phyloP scores from a whole-genome alignment of 2,113 vertebrate species.

The Passer montanus region DNA sequence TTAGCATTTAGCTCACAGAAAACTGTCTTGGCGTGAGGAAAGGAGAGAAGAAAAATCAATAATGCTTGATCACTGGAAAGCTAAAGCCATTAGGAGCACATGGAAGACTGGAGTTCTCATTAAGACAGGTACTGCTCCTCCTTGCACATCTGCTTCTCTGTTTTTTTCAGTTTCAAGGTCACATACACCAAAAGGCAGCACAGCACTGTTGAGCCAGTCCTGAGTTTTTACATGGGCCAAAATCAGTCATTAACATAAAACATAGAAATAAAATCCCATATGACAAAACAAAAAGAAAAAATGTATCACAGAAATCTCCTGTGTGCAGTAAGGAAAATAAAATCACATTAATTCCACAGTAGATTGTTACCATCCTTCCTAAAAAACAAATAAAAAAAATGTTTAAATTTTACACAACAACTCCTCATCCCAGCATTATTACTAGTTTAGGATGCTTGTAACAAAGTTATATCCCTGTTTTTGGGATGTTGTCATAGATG shows the following conservation, averaged over 20 bases:
- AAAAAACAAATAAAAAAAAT: not conserved
- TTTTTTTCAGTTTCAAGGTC: not conserved
- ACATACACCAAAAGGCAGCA: fast-evolving
- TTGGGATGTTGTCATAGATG: not conserved
- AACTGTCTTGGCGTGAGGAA: not conserved
- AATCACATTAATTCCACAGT: not conserved
- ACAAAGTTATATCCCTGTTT: not conserved
- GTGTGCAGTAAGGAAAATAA: not conserved
- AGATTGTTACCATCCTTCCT: not conserved
- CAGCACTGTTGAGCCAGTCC: not conserved
- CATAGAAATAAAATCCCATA: not conserved
- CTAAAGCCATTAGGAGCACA: constrained; percentile 56
- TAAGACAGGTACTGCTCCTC: constrained; percentile 31
- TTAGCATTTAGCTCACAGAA: not conserved
- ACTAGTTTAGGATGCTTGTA: not conserved
- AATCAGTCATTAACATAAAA: constrained; percentile 37
- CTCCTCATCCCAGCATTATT: not conserved
- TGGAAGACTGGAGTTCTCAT: constrained; percentile 52
- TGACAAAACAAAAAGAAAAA: not conserved
- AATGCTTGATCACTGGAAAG: constrained; percentile 37
- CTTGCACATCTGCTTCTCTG: constrained; percentile 60
- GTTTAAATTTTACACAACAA: not conserved
- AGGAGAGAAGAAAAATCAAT: constrained; percentile 44
- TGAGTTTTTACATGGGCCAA: not conserved
- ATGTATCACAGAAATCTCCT: not conserved